These are phyloP conservation scores for Harpalus rubripes DNA, from an alignment of 2,888 invertebrate genomes.

Conservation along the genomic window DNA sequence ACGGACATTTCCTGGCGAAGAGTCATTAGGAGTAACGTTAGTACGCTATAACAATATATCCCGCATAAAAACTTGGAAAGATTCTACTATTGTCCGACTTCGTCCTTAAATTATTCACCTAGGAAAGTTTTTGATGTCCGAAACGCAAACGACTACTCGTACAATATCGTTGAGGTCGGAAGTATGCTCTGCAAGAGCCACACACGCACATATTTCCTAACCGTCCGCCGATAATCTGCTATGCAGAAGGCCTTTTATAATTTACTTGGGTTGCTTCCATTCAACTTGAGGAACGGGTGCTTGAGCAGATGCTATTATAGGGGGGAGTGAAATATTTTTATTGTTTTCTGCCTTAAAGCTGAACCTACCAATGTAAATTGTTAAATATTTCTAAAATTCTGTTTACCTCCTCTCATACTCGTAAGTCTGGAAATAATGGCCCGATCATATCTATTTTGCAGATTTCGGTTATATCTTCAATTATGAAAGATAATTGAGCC, in stretches of 20 bases:
- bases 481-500: too few species aligned
- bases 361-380: constrained; percentile 23
- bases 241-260: constrained; percentile 54
- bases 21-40: constrained; percentile 24
- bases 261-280: constrained; percentile 44
- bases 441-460: too few species aligned
- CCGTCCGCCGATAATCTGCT: constrained; percentile 47
- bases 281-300: constrained; percentile 39
- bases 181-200: background rate
- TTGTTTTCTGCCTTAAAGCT: constrained; percentile 39
- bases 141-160: constrained; percentile 38
- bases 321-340: constrained; percentile 52
- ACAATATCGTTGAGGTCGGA: constrained; percentile 31
- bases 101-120: constrained; percentile 52
- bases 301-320: background rate
- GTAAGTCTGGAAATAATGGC: too few species aligned
- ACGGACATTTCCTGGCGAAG: background rate
- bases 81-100: constrained; percentile 24
- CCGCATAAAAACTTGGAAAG: constrained; percentile 1
- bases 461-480: too few species aligned
- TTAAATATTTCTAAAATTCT: constrained; percentile 12
- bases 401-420: too few species aligned
- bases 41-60: constrained; percentile 11
- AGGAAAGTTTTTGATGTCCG: constrained; percentile 54
- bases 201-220: constrained; percentile 33